Base-by-base conservation (phyloP, 2,888 invertebrate genomes). In the Seira sanloemensis region DNA sequence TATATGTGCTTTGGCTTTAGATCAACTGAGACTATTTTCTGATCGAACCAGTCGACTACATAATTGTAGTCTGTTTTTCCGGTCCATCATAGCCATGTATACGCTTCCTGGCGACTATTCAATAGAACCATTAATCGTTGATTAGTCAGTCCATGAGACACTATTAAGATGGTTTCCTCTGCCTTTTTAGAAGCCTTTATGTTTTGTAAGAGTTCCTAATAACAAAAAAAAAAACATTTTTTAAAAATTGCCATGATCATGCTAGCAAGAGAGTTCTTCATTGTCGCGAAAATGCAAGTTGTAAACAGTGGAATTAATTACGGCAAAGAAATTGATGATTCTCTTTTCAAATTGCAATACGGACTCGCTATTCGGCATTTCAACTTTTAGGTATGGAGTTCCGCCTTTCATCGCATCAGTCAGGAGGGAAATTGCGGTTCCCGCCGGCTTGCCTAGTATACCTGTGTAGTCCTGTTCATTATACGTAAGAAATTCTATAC, bases 121-220 rank as follows among this genome's bases (percentile, higher is more conserved):
- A 81, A 27, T 1, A 81, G 26, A 4, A 76, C 26, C 75, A 81
- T 75, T 19, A 76, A n/a, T 5, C 81, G 58, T 18, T 81, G 81
- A 12, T 58, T 81, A 0, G 81, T 65, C 0, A 81, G 50, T 16
- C 75, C 75, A 19, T 81, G 81, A 2, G 81, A 75, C 25, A 65
- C 81, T 0, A 69, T 16, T 16, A 81, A n/a, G 7, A 81, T 18
- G 2, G 23, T 69, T 66, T 81, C 81, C 23, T 75, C 58, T 0
- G 25, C n/a, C 2, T 50, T n/a, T 1, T 0, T 1, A 18, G 58
- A 68, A 2, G 12, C 26, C 19, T 12, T 7, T 19, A 74, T 18
- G 7, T 75, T 26, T 2, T 69, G 0, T 5, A 80, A n/a, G 18
- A 80, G 18, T 9, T 74, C 50, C 80, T 80, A 71, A 23, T 18